Evolutionary conservation across 2,797 vertebrate species (phyloP).

Genomic region (Enteromius anoplus): DNA sequence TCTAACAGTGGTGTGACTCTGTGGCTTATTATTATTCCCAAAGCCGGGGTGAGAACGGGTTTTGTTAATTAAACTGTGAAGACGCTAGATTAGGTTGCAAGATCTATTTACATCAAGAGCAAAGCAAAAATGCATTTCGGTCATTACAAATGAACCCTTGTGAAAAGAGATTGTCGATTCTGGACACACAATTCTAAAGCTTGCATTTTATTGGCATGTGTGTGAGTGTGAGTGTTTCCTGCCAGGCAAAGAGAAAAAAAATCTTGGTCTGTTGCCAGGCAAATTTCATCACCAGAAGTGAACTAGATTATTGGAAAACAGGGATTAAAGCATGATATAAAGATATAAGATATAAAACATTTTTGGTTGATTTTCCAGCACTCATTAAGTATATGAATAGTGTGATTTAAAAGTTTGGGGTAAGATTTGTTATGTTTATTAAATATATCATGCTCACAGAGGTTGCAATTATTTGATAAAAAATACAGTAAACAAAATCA

Average conservation of each 20-base stretch:
- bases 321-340: not conserved
- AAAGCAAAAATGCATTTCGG: not conserved
- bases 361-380: not conserved
- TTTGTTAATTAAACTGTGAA: conserved; percentile 21
- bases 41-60: not conserved
- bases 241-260: not conserved
- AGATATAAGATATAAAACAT: not conserved
- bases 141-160: not conserved
- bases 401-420: not conserved
- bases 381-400: not conserved
- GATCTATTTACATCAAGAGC: conserved; percentile 4
- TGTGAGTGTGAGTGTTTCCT: not conserved
- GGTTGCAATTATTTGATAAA: not conserved
- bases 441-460: not conserved
- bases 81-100: conserved; percentile 4
- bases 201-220: not conserved
- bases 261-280: not conserved
- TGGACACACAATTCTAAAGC: not conserved
- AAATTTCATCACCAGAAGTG: not conserved
- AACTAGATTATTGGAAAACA: not conserved
- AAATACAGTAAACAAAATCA: not conserved
- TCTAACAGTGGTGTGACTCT: not conserved
- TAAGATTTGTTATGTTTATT: not conserved
- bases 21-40: conserved; percentile 10
- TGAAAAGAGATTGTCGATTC: not conserved